A percentile compares a stretch with the other conserved stretches of the same genome.
phyloP scores from a whole-genome alignment of 2,888 invertebrate genomes.

The Drosophila meridiana region DNA sequence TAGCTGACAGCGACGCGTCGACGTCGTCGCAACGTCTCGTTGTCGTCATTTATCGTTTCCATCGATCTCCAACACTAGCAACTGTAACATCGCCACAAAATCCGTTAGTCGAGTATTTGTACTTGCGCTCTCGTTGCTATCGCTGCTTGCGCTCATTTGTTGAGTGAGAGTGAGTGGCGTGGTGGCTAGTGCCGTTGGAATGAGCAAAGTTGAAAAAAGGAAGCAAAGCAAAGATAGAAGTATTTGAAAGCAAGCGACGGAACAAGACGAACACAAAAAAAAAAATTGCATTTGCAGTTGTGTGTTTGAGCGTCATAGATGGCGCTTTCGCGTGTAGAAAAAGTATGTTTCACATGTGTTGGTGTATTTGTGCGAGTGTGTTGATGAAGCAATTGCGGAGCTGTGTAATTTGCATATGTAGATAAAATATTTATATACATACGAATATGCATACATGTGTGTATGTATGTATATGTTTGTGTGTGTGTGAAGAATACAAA shows the following conservation, averaged over 20 bases:
- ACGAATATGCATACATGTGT: slow-evolving; percentile 2
- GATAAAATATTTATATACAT: slow-evolving; percentile 6
- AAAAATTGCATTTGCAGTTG: slow-evolving; percentile 61
- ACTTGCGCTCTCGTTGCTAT: slow-evolving; percentile 64
- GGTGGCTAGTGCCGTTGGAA: slow-evolving; percentile 38
- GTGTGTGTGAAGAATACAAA: slow-evolving; percentile 18
- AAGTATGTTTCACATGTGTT: slow-evolving; percentile 29
- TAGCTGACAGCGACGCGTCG: slow-evolving; percentile 69
- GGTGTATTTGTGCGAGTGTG: slow-evolving; percentile 8
- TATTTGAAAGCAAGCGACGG: slow-evolving; percentile 44
- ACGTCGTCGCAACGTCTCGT: slow-evolving; percentile 63
- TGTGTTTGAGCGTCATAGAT: slow-evolving; percentile 49
- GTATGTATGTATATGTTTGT: not conserved
- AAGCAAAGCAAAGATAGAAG: slow-evolving; percentile 42
- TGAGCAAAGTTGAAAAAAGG: slow-evolving; percentile 58
- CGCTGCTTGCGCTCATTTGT: slow-evolving; percentile 29
- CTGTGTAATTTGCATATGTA: slow-evolving; percentile 50
- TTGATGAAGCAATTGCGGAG: slow-evolving; percentile 20
- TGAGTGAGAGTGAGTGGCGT: slow-evolving; percentile 35
- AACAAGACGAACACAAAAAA: slow-evolving; percentile 10
- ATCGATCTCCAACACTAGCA: slow-evolving; percentile 75
- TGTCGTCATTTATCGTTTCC: slow-evolving; percentile 76
- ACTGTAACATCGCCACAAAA: slow-evolving; percentile 63
- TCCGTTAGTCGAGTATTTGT: slow-evolving; percentile 63
- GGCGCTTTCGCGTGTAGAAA: slow-evolving; percentile 37